Evolutionary conservation across 2,797 vertebrate genomes (phyloP), one percentile per base, ranked within the genome.

Genomic region (Tenualosa ilisha): DNA sequence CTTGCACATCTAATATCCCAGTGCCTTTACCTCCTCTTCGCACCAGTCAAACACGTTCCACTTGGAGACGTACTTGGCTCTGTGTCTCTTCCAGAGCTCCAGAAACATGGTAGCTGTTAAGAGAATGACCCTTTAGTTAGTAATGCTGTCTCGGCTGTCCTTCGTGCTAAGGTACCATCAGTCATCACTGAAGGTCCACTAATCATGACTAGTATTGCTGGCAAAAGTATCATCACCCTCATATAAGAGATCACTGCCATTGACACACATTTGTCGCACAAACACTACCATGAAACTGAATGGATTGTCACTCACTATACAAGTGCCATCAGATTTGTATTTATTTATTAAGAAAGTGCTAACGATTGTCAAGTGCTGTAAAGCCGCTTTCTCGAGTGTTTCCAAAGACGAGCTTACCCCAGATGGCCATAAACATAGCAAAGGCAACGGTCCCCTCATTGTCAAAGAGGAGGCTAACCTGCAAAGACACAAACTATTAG

Each of bases 401-500:
- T n/a, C 51, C 15, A 82, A 31, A 65, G 61, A 46, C 40, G 37
- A 37, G 95, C 97, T 94, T 93, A 99, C 98, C 97, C 98, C 97
- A 99, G 86, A 98, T 85, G 0, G 98, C 97, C 97, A 99, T 98
- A 92, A 97, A 95, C 85, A 98, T 97, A 13, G 98, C 97, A 54
- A 99, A 98, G 37, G 95, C 26, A 81, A 98, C 97, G 0, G 98
- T 99, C 63, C 96, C 96, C 86, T 96, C 97, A 9, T 99, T 99
- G 94, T 99, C 98, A 86, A 99, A 96, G 82, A 98, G 94, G 89
- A 97, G 97, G 11, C 96, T 99, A 89, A 98, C 89, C 98, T 99
- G 91, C 6, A 85, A 85, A 53, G 88, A 37, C 31, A 15, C 40
- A 17, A 17, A 6, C 15, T 1, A 1, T 13, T 75, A 46, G 46